Evolutionary conservation across 2,113 vertebrate genomes (phyloP), one percentile per base, ranked within the genome.

Genomic region (Mesoclemmys tuberculata): DNA sequence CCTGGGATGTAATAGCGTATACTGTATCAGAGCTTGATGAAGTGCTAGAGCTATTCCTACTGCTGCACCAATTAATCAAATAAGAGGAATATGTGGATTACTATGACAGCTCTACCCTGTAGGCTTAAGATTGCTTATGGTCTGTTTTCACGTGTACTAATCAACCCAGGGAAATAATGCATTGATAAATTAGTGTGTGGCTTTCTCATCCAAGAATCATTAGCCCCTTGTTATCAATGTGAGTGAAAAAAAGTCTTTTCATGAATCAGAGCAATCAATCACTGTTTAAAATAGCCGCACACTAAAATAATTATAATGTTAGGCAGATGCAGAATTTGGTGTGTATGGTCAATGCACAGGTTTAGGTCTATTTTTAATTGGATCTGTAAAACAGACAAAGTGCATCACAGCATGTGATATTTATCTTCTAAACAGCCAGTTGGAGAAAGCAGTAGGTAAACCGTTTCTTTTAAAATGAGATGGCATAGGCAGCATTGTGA

Each of bases 1-100:
- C 52, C 84, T 35, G 38, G 85, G 74, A 87, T 19, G 51, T 91
- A 74, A 92, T 41, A 68, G 49, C 81, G 82, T n/a, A 41, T 79
- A 77, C 84, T 88, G 81, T 93, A 94, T 92, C 85, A 86, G 88
- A 86, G 81, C 84, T 44, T 80, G 75, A 55, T 51, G 88, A 88
- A 80, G 61, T 0, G 0, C 79, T 87, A 71, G 87, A 88, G 77
- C 49, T 90, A 10, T 64, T 90, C 64, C 55, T 38, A 80, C 86
- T 84, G 84, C 74, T 64, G 74, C 88, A 56, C 12, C 86, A 38
- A 38, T 71, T 71, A 38, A 22, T 71, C n/a, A 71, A 71, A 71
- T 21, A 71, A 38, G 64, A 71, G n/a, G n/a, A 71, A 71, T 71
- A 22, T 71, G 10, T 71, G 19, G n/a, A 79, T 89, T 88, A 51